Evolutionary conservation across 1,140 invertebrate species (phyloP), one percentile per base, ranked within the genome.

Genomic region (Pteromalus puparum): DNA sequence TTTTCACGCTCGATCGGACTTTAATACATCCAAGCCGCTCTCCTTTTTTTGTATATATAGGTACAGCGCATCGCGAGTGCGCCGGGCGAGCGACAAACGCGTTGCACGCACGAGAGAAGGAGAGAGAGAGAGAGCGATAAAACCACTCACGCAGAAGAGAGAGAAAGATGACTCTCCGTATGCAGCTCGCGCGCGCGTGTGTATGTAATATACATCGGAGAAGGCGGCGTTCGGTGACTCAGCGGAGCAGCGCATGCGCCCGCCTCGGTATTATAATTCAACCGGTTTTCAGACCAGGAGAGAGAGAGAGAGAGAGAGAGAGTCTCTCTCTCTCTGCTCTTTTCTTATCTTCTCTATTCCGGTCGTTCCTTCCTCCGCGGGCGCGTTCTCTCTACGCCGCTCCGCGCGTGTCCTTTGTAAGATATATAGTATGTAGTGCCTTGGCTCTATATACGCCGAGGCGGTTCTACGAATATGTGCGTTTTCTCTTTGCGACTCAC

Each of bases 221-320:
- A 42, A 9, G 72, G 80, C 61, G n/a, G 24, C 30, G 53, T 80
- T 73, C 74, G 84, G 85, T 88, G 86, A 89, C 85, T 88, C 86
- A 87, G 87, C 78, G 68, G 70, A 18, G n/a, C 70, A 38, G 73
- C 85, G 86, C 87, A 87, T 86, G 87, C 85, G 86, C 83, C 82
- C 84, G 74, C 72, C 83, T 78, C 79, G 78, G 85, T 87, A 89
- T 89, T 87, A 87, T 87, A 88, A 89, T 88, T 88, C 87, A 89
- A 89, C 87, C 87, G 88, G 87, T 89, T 89, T 87, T 81, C 67
- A 81, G 84, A 81, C 84, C 76, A 68, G n/a, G 42, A 13, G 13
- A 61, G 13, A 61, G 2, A 15, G 13, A 34, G 34, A 34, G 34
- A 34, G 53, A 61, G 53, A 61, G 53, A n/a, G n/a, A n/a, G n/a